phyloP scores from a whole-genome alignment of 2,888 invertebrate species.

The Heliconius charithonia region DNA sequence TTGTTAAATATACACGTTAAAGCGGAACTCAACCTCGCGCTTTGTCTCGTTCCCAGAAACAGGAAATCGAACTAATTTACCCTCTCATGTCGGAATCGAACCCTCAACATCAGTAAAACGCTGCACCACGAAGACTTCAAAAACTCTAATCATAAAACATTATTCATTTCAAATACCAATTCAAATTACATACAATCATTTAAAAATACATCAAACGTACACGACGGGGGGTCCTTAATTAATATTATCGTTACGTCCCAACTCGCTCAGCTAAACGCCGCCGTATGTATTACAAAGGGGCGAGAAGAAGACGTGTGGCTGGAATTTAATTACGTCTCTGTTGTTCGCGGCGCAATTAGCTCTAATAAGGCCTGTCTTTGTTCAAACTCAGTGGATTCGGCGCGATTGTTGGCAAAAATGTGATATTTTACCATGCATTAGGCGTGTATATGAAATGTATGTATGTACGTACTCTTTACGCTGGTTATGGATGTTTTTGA shows the following conservation, averaged over 20 bases:
- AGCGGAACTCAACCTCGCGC: too few relatives aligned
- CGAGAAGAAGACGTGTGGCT: constrained; percentile 42
- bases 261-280: constrained; percentile 29
- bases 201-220: not conserved
- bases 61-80: too few relatives aligned
- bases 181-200: constrained; percentile 5
- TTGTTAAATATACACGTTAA: too few relatives aligned
- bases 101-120: too few relatives aligned
- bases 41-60: too few relatives aligned
- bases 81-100: too few relatives aligned
- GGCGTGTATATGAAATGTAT: not conserved
- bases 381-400: constrained; percentile 24
- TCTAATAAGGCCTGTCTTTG: constrained; percentile 45
- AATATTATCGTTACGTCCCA: constrained; percentile 29
- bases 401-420: constrained; percentile 28
- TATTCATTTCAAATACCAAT: not conserved
- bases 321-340: constrained; percentile 50
- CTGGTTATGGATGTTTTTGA: not conserved
- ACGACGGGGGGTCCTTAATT: constrained; percentile 16
- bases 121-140: too few relatives aligned
- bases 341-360: constrained; percentile 48
- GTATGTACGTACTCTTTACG: not conserved
- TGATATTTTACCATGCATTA: constrained; percentile 12
- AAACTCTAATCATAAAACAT: not conserved
- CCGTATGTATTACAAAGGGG: constrained; percentile 32